Base-by-base conservation (phyloP, 92 coral and sea anemone genomes). In the Isaurus tuberculatus region DNA sequence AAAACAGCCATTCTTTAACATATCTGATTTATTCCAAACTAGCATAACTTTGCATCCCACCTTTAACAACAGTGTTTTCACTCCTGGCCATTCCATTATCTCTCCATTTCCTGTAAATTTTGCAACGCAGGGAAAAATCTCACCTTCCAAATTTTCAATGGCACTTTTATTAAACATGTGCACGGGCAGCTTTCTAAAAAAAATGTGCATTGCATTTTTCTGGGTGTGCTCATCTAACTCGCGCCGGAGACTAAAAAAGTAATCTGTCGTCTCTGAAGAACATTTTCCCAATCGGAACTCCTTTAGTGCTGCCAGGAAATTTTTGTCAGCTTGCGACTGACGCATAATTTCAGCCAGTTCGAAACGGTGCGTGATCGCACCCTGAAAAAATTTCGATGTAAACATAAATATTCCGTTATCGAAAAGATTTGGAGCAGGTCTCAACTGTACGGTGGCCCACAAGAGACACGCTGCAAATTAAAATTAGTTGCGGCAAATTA, bases 351-450 rank as follows among this genome's bases (percentile, higher is more conserved):
- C 73, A 25, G 70, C 46, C 31, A 88, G 67, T 20, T 44, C 61
- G 33, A 82, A 75, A 22, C 80, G 71, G 58, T 88, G 91, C 8
- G 84, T 28, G n/a, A 88, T 82, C 4, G 84, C 72, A 1, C 0
- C 22, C 16, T 74, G 63, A 53, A 87, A 87, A 8, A 82, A 16
- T n/a, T 37, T 43, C 9, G 91, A 63, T 3, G 17, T 15, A 60
- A 88, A 88, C 80, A 82, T 65, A 66, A 83, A 83, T 31, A 36
- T 34, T 26, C 88, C 88, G 23, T 61, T 72, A 66, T 79, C 89
- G 51, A 84, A 89, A 14, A 84, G 44, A 65, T 30, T 89, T 11
- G 92, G 92, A 27, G 64, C 80, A 7, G 92, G 89, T 28, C 77
- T 70, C 31, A 84, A 57, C 72, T 89, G 92, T 33, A 84, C 53